Evolutionary conservation across 2,113 vertebrate genomes (phyloP).

Genomic region (Phoxinus phoxinus): DNA sequence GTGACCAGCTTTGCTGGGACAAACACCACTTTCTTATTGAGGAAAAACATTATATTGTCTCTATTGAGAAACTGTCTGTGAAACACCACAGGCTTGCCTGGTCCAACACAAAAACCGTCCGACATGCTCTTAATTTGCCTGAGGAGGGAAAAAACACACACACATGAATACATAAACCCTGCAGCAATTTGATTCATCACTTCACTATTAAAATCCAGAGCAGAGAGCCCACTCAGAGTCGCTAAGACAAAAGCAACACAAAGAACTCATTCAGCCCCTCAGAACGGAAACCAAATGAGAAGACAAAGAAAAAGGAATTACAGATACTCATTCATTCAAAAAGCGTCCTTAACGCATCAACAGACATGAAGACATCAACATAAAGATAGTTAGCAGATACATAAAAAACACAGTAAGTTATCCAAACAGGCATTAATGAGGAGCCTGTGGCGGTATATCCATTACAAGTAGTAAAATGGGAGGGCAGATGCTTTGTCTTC

Average conservation of each 20-base stretch:
- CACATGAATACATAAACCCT: constrained; percentile 8
- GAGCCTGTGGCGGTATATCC: constrained; percentile 56
- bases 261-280: constrained; percentile 20
- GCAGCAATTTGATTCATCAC: constrained; percentile 5
- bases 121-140: constrained; percentile 28
- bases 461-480: constrained; percentile 58
- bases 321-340: constrained; percentile 44
- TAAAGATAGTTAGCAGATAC: constrained; percentile 52
- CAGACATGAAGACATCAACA: constrained; percentile 50
- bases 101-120: not conserved
- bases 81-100: not conserved
- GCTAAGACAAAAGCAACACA: constrained; percentile 17
- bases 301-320: constrained; percentile 2
- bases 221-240: not conserved
- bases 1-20: not conserved
- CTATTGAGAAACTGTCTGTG: not conserved
- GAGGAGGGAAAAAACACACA: not conserved
- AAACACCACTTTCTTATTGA: not conserved
- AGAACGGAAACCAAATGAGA: constrained; percentile 14
- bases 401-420: constrained; percentile 53
- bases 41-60: not conserved
- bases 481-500: constrained; percentile 58
- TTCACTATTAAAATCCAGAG: constrained; percentile 12
- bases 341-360: constrained; percentile 11
- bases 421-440: constrained; percentile 60